Conservation (phyloP, 2,113 vertebrate species). For the Gambusia affinis region DNA sequence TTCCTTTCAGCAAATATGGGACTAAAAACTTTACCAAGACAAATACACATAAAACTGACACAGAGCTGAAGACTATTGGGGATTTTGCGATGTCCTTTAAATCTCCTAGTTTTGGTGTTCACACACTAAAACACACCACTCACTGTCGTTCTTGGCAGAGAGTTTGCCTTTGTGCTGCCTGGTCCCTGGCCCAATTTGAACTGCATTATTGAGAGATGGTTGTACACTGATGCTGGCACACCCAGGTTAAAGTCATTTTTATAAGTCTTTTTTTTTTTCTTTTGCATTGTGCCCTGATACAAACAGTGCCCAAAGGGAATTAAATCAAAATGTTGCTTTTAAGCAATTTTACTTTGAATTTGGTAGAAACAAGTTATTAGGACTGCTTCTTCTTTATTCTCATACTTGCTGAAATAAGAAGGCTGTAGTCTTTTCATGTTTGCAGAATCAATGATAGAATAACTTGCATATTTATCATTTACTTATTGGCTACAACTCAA, state of each 20-base stretch:
- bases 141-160: slow-evolving; percentile 25
- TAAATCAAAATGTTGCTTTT: not conserved
- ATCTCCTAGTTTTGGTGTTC: slow-evolving; percentile 29
- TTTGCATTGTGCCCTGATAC: slow-evolving; percentile 23
- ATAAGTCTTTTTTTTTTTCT: slow-evolving; percentile 54
- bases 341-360: slow-evolving; percentile 34
- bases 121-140: slow-evolving; percentile 8
- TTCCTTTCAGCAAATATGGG: too few relatives aligned
- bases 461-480: too few relatives aligned
- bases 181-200: slow-evolving; percentile 62
- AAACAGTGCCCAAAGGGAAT: slow-evolving; percentile 45
- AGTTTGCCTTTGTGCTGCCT: slow-evolving; percentile 38
- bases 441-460: too few relatives aligned
- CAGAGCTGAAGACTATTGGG: slow-evolving; percentile 34
- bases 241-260: slow-evolving; percentile 42
- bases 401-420: too few relatives aligned
- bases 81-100: slow-evolving; percentile 37
- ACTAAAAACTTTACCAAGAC: slow-evolving; percentile 38
- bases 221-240: slow-evolving; percentile 48
- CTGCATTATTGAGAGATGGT: slow-evolving; percentile 57
- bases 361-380: slow-evolving; percentile 6
- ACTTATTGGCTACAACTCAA: too few relatives aligned
- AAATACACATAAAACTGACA: slow-evolving; percentile 19
- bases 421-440: too few relatives aligned
- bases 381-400: not conserved